Evolutionary conservation across 92 coral and sea anemone genomes (phyloP).

Genomic region (Heliopora coerulea): DNA sequence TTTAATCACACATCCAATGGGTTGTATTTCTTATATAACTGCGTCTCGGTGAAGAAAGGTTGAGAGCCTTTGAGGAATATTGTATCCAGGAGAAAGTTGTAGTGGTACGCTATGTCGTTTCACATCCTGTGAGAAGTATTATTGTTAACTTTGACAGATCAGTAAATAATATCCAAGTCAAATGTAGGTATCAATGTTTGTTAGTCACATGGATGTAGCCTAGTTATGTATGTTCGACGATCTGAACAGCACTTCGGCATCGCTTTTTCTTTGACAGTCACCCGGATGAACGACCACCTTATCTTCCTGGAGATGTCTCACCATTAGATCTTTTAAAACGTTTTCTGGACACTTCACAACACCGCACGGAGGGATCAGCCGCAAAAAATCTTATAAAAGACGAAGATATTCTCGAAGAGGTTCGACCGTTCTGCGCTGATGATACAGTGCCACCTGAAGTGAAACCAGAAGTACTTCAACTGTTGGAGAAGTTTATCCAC

Average conservation of each 20-base stretch:
- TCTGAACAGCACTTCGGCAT: not conserved
- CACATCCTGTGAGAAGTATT: no score
- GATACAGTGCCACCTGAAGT: constrained; percentile 66
- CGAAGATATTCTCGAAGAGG: constrained; percentile 71
- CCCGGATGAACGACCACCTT: constrained; percentile 12
- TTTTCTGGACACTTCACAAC: constrained; percentile 54
- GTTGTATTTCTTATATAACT: no score
- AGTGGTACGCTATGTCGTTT: no score
- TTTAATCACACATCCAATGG: not conserved
- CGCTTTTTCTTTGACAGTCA: not conserved
- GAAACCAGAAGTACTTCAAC: constrained; percentile 75
- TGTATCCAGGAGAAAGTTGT: no score
- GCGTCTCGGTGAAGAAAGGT: no score
- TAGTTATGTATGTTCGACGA: no score
- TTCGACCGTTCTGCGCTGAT: constrained; percentile 88
- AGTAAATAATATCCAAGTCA: no score
- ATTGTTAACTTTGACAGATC: not conserved
- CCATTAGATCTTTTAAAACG: constrained; percentile 58
- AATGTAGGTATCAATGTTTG: no score
- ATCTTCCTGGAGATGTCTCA: constrained; percentile 13
- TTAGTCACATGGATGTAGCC: no score
- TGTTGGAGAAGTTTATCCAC: constrained; percentile 69
- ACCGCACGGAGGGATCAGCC: constrained; percentile 61
- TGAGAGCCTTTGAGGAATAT: no score
- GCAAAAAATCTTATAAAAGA: constrained; percentile 58